Evolutionary conservation across 2,888 invertebrate species (phyloP), one percentile per base, ranked within the genome.

Genomic region (Drosophila prostipennis): DNA sequence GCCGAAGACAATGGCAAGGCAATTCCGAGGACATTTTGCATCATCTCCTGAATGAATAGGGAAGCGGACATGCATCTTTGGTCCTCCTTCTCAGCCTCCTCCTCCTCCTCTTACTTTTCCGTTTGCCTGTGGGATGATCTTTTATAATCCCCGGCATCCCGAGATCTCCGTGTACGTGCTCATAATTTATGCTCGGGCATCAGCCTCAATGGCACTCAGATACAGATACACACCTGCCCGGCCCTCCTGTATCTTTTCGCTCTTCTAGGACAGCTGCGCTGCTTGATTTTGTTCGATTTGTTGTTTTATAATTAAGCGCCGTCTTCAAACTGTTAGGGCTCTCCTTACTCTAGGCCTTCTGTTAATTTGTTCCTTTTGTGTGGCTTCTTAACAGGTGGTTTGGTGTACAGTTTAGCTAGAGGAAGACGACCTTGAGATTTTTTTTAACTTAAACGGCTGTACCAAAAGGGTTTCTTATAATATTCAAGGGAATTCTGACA

Each of bases 71-170:
- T 72, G 72, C 70, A 73, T 68, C 54, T 45, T 64, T 74, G 16
- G 37, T 19, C 34, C 45, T 54, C 37, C 37, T 36, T 13, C n/a
- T 40, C 40, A 36, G 19, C 13, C 4, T 11, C 19, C 42, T 19
- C 42, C 42, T 42, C 48, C 23, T 23, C 36, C 11, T 54, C 4
- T 26, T 43, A 6, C 23, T 59, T 51, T 56, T 19, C 40, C 69
- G 61, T 48, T 73, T 74, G 65, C 37, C 49, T 73, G 32, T 65
- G 65, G 73, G 71, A 56, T 67, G 78, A 87, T 80, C 72, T 74
- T 71, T 72, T 84, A 60, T 85, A 82, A 87, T 85, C 82, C 78
- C 67, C 34, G 51, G 36, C 63, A 74, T 74, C 52, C 68, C 72
- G 19, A 46, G 72, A 61, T 70, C 71, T 60, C 23, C 48, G 71